Percentiles rank a stretch among this genome's conserved stretches.
Conservation (phyloP, 1,140 invertebrate species). For the Ganaspis sp. region DNA sequence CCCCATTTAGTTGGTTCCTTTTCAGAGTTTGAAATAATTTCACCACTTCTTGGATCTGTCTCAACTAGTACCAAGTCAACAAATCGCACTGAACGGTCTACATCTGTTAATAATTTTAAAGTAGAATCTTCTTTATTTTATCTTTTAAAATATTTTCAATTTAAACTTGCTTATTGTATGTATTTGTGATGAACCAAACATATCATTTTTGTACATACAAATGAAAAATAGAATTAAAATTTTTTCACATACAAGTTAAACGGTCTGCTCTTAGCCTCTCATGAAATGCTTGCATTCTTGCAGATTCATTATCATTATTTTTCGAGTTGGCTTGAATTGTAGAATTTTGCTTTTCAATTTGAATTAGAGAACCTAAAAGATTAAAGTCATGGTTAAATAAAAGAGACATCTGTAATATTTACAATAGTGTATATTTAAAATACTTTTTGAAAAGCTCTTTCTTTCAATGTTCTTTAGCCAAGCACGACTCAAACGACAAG, state of each 20-base stretch:
- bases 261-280: constrained; percentile 60
- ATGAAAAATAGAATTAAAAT: constrained; percentile 1
- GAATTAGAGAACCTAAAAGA: neutral
- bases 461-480: too few species aligned
- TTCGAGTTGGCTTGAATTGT: neutral
- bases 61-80: constrained; percentile 60
- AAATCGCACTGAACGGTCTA: constrained; percentile 52
- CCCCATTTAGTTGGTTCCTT: constrained; percentile 69
- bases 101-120: constrained; percentile 39
- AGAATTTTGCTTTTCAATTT: neutral
- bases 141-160: neutral
- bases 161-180: constrained; percentile 9
- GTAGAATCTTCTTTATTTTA: neutral
- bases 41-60: constrained; percentile 59
- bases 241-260: constrained; percentile 55
- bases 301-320: constrained; percentile 49
- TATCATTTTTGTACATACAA: neutral
- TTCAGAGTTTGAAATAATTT: constrained; percentile 59
- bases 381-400: neutral
- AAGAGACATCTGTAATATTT: too few species aligned
- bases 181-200: too few species aligned
- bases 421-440: too few species aligned
- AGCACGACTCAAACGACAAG: too few species aligned
- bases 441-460: too few species aligned
- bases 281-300: constrained; percentile 62